Evolutionary conservation across 1,140 invertebrate species (phyloP).

Genomic region (Sycophila sp.): DNA sequence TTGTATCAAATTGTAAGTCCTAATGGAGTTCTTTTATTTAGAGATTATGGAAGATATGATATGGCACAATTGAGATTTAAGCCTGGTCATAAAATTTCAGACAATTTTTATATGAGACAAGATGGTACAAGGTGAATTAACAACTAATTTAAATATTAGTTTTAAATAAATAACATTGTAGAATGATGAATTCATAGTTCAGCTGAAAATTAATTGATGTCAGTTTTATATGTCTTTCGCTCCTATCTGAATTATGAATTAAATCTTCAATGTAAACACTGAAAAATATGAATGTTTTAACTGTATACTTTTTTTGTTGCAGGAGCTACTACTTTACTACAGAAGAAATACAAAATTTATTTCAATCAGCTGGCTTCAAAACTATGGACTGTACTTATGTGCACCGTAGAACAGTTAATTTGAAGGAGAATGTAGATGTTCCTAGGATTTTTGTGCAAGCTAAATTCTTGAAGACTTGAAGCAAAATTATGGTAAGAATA

Average conservation of each 20-base stretch:
- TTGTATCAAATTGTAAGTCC: constrained; percentile 77
- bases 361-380: constrained; percentile 76
- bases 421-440: constrained; percentile 91
- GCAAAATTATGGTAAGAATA: not conserved
- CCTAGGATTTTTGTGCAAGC: constrained; percentile 92
- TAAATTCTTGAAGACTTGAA: constrained; percentile 77
- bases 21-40: constrained; percentile 87
- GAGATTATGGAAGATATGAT: constrained; percentile 98
- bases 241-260: constrained; percentile 57
- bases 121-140: constrained; percentile 89
- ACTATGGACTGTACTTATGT: constrained; percentile 78
- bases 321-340: constrained; percentile 85
- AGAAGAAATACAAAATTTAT: constrained; percentile 74
- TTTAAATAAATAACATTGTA: not conserved
- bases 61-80: constrained; percentile 96
- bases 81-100: constrained; percentile 89
- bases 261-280: not conserved
- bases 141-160: not conserved
- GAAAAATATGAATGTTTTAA: not conserved
- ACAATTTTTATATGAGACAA: constrained; percentile 96
- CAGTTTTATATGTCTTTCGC: constrained; percentile 57
- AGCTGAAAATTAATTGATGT: constrained; percentile 54
- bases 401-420: constrained; percentile 86
- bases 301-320: constrained; percentile 49
- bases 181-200: constrained; percentile 62